Conservation (phyloP, 2,113 vertebrate genomes). For the Vidua chalybeata region DNA sequence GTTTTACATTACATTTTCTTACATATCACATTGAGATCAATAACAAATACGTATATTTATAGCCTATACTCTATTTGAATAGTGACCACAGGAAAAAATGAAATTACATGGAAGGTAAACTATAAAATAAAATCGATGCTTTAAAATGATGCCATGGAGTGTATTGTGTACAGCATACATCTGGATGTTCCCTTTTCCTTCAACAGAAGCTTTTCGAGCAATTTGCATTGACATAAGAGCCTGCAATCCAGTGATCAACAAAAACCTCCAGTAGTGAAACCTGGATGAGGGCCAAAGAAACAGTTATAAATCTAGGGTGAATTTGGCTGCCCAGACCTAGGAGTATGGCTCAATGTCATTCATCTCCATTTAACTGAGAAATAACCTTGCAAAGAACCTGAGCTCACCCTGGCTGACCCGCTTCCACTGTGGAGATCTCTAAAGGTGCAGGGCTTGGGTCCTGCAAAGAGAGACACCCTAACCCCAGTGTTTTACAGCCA, state of each 20-base stretch:
- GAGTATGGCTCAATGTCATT: background rate
- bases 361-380: background rate
- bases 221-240: background rate
- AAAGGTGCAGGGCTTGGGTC: background rate
- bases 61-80: background rate
- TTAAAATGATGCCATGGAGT: background rate
- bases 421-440: background rate
- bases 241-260: background rate
- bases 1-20: constrained; percentile 14
- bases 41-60: background rate
- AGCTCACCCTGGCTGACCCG: background rate
- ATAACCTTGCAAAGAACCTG: background rate
- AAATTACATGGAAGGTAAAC: background rate
- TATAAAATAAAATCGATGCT: background rate
- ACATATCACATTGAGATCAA: background rate
- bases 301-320: background rate
- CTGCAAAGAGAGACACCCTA: background rate
- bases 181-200: background rate
- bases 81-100: background rate
- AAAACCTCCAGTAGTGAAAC: background rate
- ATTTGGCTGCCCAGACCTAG: background rate
- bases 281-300: background rate
- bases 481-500: rapidly evolving
- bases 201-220: background rate
- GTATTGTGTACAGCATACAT: background rate